Conservation (phyloP, 1,140 invertebrate genomes). For the Frieseomelitta varia region DNA sequence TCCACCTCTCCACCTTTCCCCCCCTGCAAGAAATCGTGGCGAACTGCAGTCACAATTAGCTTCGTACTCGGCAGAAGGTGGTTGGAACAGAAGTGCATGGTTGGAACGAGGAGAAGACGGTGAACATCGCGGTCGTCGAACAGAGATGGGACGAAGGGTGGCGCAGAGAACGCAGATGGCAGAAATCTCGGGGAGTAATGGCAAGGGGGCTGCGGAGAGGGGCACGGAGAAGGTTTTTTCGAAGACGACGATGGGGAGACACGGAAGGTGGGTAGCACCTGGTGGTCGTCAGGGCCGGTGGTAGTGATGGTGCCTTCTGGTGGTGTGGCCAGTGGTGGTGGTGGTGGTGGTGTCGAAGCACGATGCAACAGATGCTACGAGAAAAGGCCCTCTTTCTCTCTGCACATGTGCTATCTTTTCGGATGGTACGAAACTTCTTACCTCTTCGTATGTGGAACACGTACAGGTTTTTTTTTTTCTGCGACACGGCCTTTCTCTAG, state of each 20-base stretch:
- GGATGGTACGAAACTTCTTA: not conserved
- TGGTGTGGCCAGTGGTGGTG: conserved; percentile 63
- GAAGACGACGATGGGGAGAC: conserved; percentile 68
- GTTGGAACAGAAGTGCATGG: conserved; percentile 28
- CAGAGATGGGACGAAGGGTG: conserved; percentile 46
- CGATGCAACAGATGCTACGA: conserved; percentile 76
- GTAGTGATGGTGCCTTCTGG: conserved; percentile 67
- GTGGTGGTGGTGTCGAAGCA: conserved; percentile 58
- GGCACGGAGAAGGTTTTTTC: conserved; percentile 64
- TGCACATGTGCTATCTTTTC: conserved; percentile 68
- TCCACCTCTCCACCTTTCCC: not conserved
- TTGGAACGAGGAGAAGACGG: not conserved
- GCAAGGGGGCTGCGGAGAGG: conserved; percentile 26
- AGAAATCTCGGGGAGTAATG: conserved; percentile 79
- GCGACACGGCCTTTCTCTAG: not conserved
- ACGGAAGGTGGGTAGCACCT: conserved; percentile 79
- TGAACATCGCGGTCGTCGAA: conserved; percentile 11
- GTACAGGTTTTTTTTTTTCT: conserved; percentile 6
- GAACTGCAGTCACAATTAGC: conserved; percentile 24
- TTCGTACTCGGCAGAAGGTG: conserved; percentile 55
- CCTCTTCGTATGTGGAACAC: conserved; percentile 13
- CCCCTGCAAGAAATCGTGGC: conserved; percentile 34
- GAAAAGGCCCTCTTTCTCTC: conserved; percentile 58
- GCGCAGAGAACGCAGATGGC: conserved; percentile 75
- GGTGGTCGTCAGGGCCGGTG: conserved; percentile 72